phyloP scores from a whole-genome alignment of 2,113 vertebrate species.

The Echinops telfairi region DNA sequence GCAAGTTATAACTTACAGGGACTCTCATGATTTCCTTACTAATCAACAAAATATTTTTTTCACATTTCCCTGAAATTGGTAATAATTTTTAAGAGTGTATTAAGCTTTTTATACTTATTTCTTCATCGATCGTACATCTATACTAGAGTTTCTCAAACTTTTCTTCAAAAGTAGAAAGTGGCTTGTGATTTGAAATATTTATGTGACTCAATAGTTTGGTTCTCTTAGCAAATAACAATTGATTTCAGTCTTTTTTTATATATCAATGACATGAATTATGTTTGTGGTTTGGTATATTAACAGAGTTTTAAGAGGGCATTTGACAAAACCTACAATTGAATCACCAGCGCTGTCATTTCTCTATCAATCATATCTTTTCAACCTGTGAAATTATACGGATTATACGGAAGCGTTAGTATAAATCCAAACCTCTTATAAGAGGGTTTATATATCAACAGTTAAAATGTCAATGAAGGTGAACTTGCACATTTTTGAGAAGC shows the following conservation, averaged over 20 bases:
- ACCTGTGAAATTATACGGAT: conserved; percentile 51
- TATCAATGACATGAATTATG: conserved; percentile 52
- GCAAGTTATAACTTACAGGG: not conserved
- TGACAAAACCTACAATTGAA: conserved; percentile 62
- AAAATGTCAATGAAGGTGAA: not conserved
- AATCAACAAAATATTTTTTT: conserved; percentile 9
- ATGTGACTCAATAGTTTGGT: conserved; percentile 17
- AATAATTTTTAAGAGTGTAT: conserved; percentile 70
- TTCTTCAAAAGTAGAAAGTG: conserved; percentile 61
- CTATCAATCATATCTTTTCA: conserved; percentile 9
- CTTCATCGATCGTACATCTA: conserved; percentile 44
- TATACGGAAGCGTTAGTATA: not conserved
- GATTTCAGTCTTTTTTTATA: not conserved
- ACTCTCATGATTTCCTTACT: conserved; percentile 45
- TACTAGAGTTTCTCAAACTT: conserved; percentile 44
- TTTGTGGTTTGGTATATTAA: not conserved
- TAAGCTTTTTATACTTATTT: conserved; percentile 48
- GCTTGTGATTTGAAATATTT: conserved; percentile 22
- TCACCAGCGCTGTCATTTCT: conserved; percentile 20
- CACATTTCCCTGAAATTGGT: conserved; percentile 45
- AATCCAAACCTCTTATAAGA: conserved; percentile 19
- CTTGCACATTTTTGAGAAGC: not conserved
- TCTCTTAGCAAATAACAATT: conserved; percentile 19
- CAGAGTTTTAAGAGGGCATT: conserved; percentile 19
- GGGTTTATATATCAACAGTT: not conserved